Base-by-base conservation (phyloP, 2,888 invertebrate genomes). In the Globia sparganii region DNA sequence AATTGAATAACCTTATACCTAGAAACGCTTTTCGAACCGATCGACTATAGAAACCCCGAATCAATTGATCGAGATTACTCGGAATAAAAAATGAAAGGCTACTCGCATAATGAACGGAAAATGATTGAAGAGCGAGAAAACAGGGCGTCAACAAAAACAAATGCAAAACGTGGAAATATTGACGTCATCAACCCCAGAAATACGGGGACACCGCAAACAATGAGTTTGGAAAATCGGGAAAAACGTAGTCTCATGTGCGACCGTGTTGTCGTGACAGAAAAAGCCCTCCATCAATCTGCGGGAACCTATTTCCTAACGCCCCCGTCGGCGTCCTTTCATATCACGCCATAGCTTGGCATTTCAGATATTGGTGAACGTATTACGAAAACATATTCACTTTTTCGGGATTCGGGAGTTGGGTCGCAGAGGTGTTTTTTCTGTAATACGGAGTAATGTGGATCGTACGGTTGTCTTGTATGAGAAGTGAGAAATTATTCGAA, bases 261-360 rank as follows among this genome's bases (percentile, higher is more conserved):
- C 89, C 91, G 92, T 92, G 93, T 93, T 93, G 94, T 93, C 92
- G 89, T 92, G 94, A 95, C 95, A 94, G 92, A 94, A 91, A 94
- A 93, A 94, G 91, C 94, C 92, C 94, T 94, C 94, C 91, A 95
- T 95, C 95, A 95, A 91, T 92, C 91, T 89, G 84, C 91, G 89
- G 88, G 90, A 93, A 92, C 92, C 94, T 94, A 94, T 93, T 94
- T 91, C 93, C 92, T 91, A 91, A 92, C 92, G 92, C 91, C 91
- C 90, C 90, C 91, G 84, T 86, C 91, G 88, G 83, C 91, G 84
- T 90, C 92, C 92, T 92, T 92, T 93, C 92, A 94, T 93, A 92
- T 93, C 92, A 92, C 90, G 86, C 88, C 81, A 88, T 86, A 88
- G 90, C 86, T 87, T 89, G 91, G 90, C 91, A 91, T 93, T 93